Evolutionary conservation across 2,797 vertebrate species (phyloP).

Genomic region (Lutjanus campechanus): DNA sequence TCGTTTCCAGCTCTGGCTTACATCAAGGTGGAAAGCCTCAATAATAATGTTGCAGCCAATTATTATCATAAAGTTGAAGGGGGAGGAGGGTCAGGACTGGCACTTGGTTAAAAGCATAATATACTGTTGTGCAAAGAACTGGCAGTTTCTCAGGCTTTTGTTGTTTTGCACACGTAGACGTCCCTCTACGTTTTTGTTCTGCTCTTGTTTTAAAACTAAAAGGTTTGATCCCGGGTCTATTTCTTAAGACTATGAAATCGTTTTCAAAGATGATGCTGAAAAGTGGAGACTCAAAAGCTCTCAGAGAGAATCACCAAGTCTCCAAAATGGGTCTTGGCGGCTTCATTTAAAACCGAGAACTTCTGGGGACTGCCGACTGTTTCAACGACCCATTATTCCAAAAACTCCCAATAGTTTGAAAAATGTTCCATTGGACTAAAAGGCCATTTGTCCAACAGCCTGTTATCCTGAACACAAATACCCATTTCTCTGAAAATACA

Average conservation of each 20-base stretch:
- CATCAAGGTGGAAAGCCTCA: slow-evolving; percentile 17
- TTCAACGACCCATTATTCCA: too few species aligned
- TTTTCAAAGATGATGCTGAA: background rate
- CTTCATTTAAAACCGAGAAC: background rate
- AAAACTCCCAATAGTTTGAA: too few species aligned
- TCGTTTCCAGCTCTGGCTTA: slow-evolving; percentile 13
- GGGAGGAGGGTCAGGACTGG: background rate
- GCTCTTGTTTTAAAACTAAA: background rate
- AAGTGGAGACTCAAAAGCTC: background rate
- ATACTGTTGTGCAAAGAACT: background rate
- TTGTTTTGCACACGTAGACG: background rate
- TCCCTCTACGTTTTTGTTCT: too few species aligned
- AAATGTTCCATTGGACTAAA: too few species aligned
- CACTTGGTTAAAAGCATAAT: slow-evolving; percentile 6
- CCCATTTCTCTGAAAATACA: too few species aligned
- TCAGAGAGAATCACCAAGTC: background rate
- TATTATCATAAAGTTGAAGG: background rate
- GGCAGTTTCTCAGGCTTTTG: background rate
- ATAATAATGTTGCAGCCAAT: background rate
- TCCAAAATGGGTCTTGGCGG: background rate
- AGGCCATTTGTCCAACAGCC: too few species aligned
- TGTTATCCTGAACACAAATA: too few species aligned
- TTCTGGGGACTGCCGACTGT: too few species aligned
- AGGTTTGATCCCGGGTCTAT: background rate
- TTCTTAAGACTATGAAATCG: background rate